These are phyloP conservation scores for Ceyx melanurus DNA, from an alignment of 2,113 vertebrate species.

Conservation along the genomic window DNA sequence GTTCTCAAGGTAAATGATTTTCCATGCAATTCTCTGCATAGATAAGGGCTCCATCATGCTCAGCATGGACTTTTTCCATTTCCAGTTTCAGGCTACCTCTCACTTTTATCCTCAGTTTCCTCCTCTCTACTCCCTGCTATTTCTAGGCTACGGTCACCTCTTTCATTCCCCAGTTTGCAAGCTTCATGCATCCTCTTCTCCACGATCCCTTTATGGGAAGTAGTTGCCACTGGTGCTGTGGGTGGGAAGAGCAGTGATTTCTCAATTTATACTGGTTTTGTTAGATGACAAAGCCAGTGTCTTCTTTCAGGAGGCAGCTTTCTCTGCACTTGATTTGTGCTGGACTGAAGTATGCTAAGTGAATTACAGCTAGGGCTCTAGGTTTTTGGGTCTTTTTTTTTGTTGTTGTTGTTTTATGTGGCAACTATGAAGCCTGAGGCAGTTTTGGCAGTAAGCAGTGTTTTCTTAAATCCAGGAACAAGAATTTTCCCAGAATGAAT, in stretches of 20 bases:
- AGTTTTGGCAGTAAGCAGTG: neutral
- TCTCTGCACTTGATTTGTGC: neutral
- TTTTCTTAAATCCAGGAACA: rapidly evolving
- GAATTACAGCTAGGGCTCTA: neutral
- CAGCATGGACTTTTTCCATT: neutral
- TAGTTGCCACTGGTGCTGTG: neutral
- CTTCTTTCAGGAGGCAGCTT: neutral
- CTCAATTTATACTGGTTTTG: neutral
- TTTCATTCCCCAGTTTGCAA: neutral
- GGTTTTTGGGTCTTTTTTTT: neutral
- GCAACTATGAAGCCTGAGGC: neutral
- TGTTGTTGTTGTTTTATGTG: neutral
- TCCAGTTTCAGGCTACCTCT: neutral
- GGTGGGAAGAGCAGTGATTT: neutral
- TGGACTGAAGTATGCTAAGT: neutral
- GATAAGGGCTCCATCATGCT: neutral
- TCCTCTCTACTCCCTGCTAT: neutral
- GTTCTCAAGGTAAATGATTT: neutral
- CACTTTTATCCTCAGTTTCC: neutral
- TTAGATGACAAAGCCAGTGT: neutral
- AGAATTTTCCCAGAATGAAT: neutral
- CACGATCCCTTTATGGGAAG: neutral
- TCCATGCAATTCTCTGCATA: neutral
- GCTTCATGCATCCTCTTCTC: neutral
- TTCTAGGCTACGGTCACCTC: neutral